These are phyloP conservation scores for Pachyrhynchus sulphureomaculatus DNA, from an alignment of 1,140 invertebrate species.

Conservation along the genomic window DNA sequence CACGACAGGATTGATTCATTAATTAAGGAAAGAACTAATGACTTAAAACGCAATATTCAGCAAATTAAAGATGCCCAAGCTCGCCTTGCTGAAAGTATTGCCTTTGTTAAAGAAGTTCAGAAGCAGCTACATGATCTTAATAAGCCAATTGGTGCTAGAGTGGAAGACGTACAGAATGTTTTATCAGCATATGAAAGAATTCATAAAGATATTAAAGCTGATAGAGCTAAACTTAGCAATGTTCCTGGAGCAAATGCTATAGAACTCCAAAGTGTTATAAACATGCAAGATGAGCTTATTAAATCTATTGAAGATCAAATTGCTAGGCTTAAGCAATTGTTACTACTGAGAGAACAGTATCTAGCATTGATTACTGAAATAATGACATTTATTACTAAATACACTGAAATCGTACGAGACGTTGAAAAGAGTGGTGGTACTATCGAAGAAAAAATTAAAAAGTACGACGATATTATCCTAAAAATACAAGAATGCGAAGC, in stretches of 20 bases:
- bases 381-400: constrained; percentile 81
- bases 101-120: constrained; percentile 78
- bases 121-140: constrained; percentile 79
- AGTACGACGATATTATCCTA: constrained; percentile 80
- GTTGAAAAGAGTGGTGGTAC: constrained; percentile 79
- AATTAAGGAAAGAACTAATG: constrained; percentile 73
- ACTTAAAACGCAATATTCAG: constrained; percentile 71
- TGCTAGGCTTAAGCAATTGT: constrained; percentile 70
- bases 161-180: constrained; percentile 80
- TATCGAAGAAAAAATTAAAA: constrained; percentile 83
- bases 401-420: constrained; percentile 80
- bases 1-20: constrained; percentile 70
- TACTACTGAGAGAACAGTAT: constrained; percentile 83
- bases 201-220: constrained; percentile 75
- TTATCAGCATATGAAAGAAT: constrained; percentile 77
- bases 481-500: constrained; percentile 89
- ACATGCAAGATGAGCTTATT: constrained; percentile 82
- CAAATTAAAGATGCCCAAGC: constrained; percentile 77
- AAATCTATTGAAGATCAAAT: constrained; percentile 81
- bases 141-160: constrained; percentile 80
- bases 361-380: constrained; percentile 83
- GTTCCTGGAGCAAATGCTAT: constrained; percentile 72
- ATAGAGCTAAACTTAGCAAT: constrained; percentile 76
- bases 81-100: constrained; percentile 75
- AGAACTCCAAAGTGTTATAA: constrained; percentile 75